Evolutionary conservation across 2,797 vertebrate species (phyloP), one percentile per base, ranked within the genome.

Genomic region (Alexandromys oeconomus): DNA sequence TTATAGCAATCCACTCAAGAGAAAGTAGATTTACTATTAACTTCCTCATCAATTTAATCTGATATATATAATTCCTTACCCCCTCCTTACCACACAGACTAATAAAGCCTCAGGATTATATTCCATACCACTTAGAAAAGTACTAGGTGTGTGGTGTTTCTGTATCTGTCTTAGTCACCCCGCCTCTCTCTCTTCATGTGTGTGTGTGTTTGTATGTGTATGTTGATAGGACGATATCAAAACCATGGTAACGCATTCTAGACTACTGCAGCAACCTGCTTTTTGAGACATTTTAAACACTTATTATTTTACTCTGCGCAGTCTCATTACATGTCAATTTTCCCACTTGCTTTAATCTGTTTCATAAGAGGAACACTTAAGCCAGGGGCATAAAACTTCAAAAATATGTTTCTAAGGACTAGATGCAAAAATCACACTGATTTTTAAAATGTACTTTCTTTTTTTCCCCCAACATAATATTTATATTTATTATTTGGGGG

Each of bases 281-380:
- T 17, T 57, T 57, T 19, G 57, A 57, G 27, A 59, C 12, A 14
- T 37, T 88, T 88, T 29, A 88, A 69, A 69, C 2, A 73, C 25
- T 15, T 85, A 23, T 57, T 27, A 57, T n/a, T 29, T 67, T 12
- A 21, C 14, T 65, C 34, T 77, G 57, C 85, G 29, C 34, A 46
- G 40, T 19, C 48, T 79, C 23, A 14, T 91, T 90, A 87, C 43
- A 85, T n/a, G 40, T 74, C n/a, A 91, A 23, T 90, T 87, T 78
- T 73, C 69, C 69, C 15, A 69, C 29, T 34, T 37, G 74, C 74
- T 67, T 79, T 74, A 37, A 73, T 5, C 57, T 77, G 21, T 29
- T 8, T 25, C 43, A 48, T 77, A 77, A 46, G 74, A 37, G 7
- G 7, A 61, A 40, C 43, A 11, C 3, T 63, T 69, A 65, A 51